phyloP scores from a whole-genome alignment of 2,797 vertebrate species.

The Dicrostonyx torquatus region DNA sequence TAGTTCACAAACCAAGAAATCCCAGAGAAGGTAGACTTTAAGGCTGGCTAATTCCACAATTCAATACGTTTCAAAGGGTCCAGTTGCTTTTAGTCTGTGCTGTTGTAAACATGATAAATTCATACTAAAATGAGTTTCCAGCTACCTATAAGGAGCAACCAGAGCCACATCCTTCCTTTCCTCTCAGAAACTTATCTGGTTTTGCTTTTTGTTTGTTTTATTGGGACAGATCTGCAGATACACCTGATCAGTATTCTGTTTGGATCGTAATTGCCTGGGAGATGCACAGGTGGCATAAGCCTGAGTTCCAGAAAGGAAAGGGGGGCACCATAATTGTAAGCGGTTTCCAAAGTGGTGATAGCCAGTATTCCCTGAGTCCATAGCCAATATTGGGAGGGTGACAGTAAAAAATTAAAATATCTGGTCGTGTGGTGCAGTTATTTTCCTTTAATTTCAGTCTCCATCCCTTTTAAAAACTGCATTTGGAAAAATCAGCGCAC shows the following conservation, averaged over 20 bases:
- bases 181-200: not conserved
- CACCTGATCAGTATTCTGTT: not conserved
- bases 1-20: constrained; percentile 12
- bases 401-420: not conserved
- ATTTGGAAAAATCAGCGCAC: constrained; percentile 29
- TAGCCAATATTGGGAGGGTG: not conserved
- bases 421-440: not conserved
- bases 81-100: not conserved
- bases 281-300: not conserved
- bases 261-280: not conserved
- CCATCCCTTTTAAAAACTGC: constrained; percentile 13
- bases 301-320: not conserved
- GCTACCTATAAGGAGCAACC: not conserved
- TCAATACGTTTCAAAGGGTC: constrained; percentile 12
- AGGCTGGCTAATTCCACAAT: not conserved
- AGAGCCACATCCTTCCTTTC: not conserved
- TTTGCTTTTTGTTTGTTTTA: not conserved
- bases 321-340: not conserved
- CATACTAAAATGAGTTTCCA: not conserved
- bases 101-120: not conserved
- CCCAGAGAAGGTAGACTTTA: not conserved
- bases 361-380: not conserved
- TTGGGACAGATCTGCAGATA: not conserved
- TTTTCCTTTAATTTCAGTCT: constrained; percentile 49
- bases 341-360: not conserved